Percentiles rank a stretch among this genome's conserved stretches.
phyloP scores from a whole-genome alignment of 2,888 invertebrate species.

The Nephrotoma appendiculata region DNA sequence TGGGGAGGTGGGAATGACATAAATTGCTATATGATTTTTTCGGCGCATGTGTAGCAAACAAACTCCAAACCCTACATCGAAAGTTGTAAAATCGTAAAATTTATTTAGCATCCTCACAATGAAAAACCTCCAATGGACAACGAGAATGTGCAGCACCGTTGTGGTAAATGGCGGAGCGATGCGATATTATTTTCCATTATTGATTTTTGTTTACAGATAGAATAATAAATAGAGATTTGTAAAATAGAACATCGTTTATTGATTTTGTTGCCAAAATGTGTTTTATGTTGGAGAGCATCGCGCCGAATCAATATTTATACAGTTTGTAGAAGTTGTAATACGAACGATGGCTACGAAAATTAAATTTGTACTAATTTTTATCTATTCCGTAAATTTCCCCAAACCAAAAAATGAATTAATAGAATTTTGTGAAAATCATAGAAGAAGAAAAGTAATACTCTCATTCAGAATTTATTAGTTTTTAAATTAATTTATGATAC shows the following conservation, averaged over 20 bases:
- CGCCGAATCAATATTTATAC: background rate
- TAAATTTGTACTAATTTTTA: no score
- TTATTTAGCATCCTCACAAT: background rate
- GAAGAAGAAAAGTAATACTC: no score
- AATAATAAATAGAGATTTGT: background rate
- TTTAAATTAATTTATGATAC: no score
- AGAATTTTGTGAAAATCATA: no score
- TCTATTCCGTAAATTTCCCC: no score
- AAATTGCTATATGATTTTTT: background rate
- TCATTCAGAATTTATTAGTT: no score
- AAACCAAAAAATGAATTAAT: no score
- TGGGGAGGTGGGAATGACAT: background rate
- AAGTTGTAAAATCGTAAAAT: background rate
- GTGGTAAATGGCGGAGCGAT: background rate
- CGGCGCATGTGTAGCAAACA: background rate
- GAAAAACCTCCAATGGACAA: background rate
- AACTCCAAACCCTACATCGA: background rate
- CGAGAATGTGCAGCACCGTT: background rate
- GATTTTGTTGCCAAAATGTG: background rate
- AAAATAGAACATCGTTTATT: background rate
- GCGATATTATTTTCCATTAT: background rate
- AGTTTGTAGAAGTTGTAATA: background rate
- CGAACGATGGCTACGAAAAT: background rate
- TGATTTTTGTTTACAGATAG: background rate
- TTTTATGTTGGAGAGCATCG: background rate